Conservation (phyloP, 2,113 vertebrate species). For the Buteo buteo region DNA sequence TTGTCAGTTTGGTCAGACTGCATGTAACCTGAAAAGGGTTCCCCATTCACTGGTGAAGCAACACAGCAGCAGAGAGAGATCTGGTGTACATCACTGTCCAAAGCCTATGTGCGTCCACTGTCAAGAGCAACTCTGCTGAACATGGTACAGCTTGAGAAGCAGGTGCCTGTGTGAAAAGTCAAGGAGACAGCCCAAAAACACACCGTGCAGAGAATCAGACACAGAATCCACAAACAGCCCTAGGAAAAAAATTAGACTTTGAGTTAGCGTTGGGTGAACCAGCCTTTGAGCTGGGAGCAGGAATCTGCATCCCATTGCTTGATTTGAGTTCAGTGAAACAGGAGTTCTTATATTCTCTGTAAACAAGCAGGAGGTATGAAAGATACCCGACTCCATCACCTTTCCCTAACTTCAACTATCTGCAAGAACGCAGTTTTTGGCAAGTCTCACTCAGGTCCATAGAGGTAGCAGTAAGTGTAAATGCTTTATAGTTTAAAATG, state of each 20-base stretch:
- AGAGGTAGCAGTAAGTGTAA: neutral
- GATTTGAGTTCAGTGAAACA: neutral
- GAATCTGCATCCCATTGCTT: neutral
- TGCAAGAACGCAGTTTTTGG: neutral
- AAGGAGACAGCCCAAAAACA: neutral
- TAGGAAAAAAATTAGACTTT: neutral
- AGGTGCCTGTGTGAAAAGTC: neutral
- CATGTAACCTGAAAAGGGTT: neutral
- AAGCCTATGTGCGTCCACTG: neutral
- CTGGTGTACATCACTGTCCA: neutral
- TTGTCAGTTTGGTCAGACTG: neutral
- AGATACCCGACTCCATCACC: neutral
- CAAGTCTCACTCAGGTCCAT: neutral
- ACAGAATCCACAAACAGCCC: neutral
- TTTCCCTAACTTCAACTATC: neutral
- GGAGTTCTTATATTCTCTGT: neutral
- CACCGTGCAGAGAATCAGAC: neutral
- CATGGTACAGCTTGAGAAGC: neutral
- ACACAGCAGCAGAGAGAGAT: neutral
- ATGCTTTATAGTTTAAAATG: conserved; percentile 11
- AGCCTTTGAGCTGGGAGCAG: neutral
- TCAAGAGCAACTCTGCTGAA: neutral
- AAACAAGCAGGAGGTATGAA: neutral
- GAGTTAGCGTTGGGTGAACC: neutral
- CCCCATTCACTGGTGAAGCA: neutral